phyloP scores from a whole-genome alignment of 1,140 invertebrate species.

The Periplaneta americana region DNA sequence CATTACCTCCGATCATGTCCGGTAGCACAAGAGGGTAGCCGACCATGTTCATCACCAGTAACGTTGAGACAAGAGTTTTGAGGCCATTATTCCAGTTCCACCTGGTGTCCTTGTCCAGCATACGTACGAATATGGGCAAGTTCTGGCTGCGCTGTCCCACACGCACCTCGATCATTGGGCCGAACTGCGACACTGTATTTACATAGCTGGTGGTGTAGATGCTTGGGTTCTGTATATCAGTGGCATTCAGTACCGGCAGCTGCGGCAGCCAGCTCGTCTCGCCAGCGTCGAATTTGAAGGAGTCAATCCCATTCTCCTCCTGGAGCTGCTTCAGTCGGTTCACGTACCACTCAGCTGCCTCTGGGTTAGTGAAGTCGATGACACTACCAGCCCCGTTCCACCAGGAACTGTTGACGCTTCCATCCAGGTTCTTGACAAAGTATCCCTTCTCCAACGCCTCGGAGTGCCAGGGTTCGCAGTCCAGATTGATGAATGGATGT shows the following conservation, averaged over 20 bases:
- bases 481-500: conserved; percentile 82
- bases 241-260: not conserved
- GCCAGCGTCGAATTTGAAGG: conserved; percentile 94
- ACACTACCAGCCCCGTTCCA: conserved; percentile 69
- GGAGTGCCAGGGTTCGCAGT: conserved; percentile 55
- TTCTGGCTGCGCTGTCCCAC: conserved; percentile 59
- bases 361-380: conserved; percentile 74
- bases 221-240: too few species aligned
- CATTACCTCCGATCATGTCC: conserved; percentile 91
- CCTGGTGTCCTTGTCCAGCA: conserved; percentile 69
- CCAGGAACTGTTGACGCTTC: conserved; percentile 61
- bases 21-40: conserved; percentile 82
- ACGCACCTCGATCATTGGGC: conserved; percentile 65
- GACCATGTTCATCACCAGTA: too few species aligned
- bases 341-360: conserved; percentile 69
- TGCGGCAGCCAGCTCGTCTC: conserved; percentile 36
- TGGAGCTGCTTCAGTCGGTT: conserved; percentile 49
- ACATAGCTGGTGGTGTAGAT: too few species aligned
- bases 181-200: conserved; percentile 54
- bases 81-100: conserved; percentile 50
- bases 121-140: conserved; percentile 76
- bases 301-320: conserved; percentile 64
- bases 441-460: conserved; percentile 38
- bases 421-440: conserved; percentile 51
- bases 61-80: conserved; percentile 39